Evolutionary conservation across 2,113 vertebrate genomes (phyloP).

Genomic region (Setophaga kirtlandii): DNA sequence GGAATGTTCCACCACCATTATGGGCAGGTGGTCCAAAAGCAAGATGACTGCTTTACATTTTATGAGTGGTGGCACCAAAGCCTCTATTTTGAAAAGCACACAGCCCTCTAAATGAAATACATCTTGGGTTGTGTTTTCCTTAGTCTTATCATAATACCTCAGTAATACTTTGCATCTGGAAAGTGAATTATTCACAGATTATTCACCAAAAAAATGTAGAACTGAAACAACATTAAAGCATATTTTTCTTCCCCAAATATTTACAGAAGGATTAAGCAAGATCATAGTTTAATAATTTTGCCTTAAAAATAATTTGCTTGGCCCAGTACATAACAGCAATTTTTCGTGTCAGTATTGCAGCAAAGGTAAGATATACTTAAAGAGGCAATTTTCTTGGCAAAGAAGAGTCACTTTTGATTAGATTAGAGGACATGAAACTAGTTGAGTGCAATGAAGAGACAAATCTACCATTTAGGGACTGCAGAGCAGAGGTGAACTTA

Average conservation of each 20-base stretch:
- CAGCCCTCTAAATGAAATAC: slow-evolving; percentile 40
- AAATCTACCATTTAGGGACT: neutral
- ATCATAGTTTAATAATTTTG: slow-evolving; percentile 64
- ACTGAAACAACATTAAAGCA: slow-evolving; percentile 67
- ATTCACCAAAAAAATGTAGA: slow-evolving; percentile 58
- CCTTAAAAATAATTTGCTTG: slow-evolving; percentile 63
- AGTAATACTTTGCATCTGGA: slow-evolving; percentile 67
- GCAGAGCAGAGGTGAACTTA: neutral
- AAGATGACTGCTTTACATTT: neutral
- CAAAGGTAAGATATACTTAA: neutral
- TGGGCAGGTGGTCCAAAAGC: slow-evolving; percentile 1
- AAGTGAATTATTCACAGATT: slow-evolving; percentile 64
- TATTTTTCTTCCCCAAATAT: slow-evolving; percentile 58
- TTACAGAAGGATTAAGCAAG: slow-evolving; percentile 64
- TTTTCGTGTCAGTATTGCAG: slow-evolving; percentile 7
- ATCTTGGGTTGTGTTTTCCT: slow-evolving; percentile 48
- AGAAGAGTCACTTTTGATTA: neutral
- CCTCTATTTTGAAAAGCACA: slow-evolving; percentile 29
- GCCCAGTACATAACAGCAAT: neutral
- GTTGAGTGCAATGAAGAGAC: neutral
- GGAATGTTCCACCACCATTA: neutral
- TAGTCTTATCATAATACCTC: slow-evolving; percentile 63
- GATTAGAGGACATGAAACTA: neutral
- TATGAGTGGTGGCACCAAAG: slow-evolving; percentile 13
- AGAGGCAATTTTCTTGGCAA: neutral